Conservation (phyloP, 2,797 vertebrate genomes). For the Muscicapa striata region DNA sequence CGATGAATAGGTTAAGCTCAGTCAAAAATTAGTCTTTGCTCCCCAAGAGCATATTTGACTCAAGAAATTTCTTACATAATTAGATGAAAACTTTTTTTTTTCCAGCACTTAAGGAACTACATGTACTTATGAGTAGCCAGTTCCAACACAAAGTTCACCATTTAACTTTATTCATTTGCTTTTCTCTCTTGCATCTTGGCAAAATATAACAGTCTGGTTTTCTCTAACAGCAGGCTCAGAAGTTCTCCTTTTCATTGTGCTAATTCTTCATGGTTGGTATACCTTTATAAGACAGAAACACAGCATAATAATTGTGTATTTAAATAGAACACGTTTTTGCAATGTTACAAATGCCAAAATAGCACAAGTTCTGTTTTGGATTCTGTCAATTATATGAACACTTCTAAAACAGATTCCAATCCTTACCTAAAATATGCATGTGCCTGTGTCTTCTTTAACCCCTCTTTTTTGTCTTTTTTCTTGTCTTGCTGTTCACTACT, state of each 20-base stretch:
- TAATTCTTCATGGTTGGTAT: not conserved
- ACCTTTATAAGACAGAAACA: slow-evolving; percentile 6
- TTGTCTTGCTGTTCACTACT: not conserved
- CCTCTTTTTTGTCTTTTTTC: not conserved
- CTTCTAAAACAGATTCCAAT: slow-evolving; percentile 11
- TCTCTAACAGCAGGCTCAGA: slow-evolving; percentile 24
- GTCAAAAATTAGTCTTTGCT: slow-evolving; percentile 45
- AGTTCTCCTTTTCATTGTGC: not conserved
- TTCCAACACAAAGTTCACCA: slow-evolving; percentile 2
- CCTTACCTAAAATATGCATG: not conserved
- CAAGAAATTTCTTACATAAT: slow-evolving; percentile 27
- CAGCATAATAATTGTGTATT: slow-evolving; percentile 9
- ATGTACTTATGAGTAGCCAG: slow-evolving; percentile 27
- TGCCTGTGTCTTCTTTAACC: not conserved
- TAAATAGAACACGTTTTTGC: slow-evolving; percentile 34
- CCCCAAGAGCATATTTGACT: slow-evolving; percentile 39
- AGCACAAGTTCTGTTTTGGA: not conserved
- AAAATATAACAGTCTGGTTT: not conserved
- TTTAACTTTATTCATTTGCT: slow-evolving; percentile 23
- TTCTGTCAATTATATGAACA: not conserved
- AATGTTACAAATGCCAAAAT: not conserved
- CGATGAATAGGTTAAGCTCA: slow-evolving; percentile 55
- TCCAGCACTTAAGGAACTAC: not conserved
- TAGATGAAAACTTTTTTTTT: slow-evolving; percentile 34
- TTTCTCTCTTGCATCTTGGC: not conserved